A percentile compares a stretch with the other conserved stretches of the same genome.
Conservation (phyloP, 1,140 invertebrate species). For the Diploscapter pachys region DNA sequence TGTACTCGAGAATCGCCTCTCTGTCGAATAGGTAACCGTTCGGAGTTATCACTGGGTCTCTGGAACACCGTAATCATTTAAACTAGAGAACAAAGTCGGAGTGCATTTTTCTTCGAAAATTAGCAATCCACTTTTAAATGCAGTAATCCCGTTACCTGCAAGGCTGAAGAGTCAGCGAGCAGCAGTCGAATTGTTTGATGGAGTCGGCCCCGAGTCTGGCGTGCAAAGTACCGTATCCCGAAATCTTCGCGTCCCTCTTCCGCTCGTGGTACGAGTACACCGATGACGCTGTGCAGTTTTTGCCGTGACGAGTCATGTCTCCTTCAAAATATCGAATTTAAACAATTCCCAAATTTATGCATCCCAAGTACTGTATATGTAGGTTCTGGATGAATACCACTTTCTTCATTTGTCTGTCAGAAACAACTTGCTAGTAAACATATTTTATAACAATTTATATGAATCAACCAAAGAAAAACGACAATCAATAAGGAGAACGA, state of each 20-base stretch:
- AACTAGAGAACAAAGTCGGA: too few species aligned
- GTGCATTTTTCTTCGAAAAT: too few species aligned
- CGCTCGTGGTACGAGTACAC: slow-evolving; percentile 98
- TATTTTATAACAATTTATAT: too few species aligned
- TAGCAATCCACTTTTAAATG: too few species aligned
- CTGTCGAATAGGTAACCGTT: slow-evolving; percentile 95
- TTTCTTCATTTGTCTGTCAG: too few species aligned
- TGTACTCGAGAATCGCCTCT: slow-evolving; percentile 91
- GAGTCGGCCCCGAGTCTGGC: slow-evolving; percentile 88
- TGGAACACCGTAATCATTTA: slow-evolving; percentile 22
- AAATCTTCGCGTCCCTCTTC: slow-evolving; percentile 82
- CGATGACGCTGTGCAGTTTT: slow-evolving; percentile 94
- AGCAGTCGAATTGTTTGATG: slow-evolving; percentile 95
- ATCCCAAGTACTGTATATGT: too few species aligned
- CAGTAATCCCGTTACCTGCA: slow-evolving; percentile 66
- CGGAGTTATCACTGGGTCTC: slow-evolving; percentile 65
- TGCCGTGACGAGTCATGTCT: slow-evolving; percentile 73
- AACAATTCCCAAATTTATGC: too few species aligned
- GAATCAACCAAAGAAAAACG: too few species aligned
- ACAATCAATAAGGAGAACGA: too few species aligned
- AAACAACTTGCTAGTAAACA: too few species aligned
- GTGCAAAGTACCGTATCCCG: slow-evolving; percentile 65
- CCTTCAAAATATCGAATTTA: too few species aligned
- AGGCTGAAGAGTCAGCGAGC: slow-evolving; percentile 90
- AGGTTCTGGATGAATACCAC: too few species aligned